Evolutionary conservation across 2,113 vertebrate species (phyloP).

Genomic region (Elaphurus davidianus): DNA sequence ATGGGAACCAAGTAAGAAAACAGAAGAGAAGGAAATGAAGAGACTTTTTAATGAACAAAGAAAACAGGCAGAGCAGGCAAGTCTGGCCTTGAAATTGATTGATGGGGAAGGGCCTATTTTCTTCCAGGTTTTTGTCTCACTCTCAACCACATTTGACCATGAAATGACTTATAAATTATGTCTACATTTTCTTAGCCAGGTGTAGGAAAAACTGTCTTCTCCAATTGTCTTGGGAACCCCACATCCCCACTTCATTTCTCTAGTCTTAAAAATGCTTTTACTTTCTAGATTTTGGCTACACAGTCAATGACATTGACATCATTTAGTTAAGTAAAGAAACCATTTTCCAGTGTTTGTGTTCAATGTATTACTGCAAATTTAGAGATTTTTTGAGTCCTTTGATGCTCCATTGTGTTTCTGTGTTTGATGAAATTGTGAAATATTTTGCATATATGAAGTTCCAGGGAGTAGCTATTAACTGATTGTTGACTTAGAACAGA

Average conservation of each 20-base stretch:
- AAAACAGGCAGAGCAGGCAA: not conserved
- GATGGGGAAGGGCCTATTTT: not conserved
- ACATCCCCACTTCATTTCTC: not conserved
- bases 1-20: conserved; percentile 26
- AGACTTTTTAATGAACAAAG: not conserved
- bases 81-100: conserved; percentile 1
- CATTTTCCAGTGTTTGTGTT: not conserved
- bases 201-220: not conserved
- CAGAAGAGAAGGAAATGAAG: conserved; percentile 24
- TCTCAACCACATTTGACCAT: not conserved
- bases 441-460: not conserved
- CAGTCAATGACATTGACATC: not conserved
- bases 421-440: not conserved
- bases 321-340: not conserved
- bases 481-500: not conserved
- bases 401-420: not conserved
- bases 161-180: not conserved
- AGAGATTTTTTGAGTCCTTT: not conserved
- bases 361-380: not conserved
- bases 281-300: not conserved
- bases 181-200: not conserved
- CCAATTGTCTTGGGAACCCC: not conserved
- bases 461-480: not conserved
- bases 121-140: not conserved
- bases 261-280: not conserved